A percentile compares a stretch with the other conserved stretches of the same genome.
These are phyloP conservation scores for Sula dactylatra DNA, from an alignment of 2,113 vertebrate genomes.

Conservation along the genomic window DNA sequence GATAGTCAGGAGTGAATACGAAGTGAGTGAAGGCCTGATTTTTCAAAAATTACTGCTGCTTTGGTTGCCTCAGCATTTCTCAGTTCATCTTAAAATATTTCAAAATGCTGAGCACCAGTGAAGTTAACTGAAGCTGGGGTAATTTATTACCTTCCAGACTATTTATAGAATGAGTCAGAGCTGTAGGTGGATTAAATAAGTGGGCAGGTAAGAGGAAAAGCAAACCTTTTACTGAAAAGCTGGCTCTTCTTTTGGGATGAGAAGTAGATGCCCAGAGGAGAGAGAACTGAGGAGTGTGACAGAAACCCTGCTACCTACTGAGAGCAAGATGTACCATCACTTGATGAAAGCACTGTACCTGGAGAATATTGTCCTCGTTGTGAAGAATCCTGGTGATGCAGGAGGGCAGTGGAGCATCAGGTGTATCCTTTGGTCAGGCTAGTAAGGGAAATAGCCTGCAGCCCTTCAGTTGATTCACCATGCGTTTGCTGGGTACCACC, in stretches of 20 bases:
- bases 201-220: not conserved
- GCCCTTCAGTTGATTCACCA: not conserved
- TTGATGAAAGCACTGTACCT: not conserved
- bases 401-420: not conserved
- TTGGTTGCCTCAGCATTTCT: not conserved
- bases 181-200: not conserved
- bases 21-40: not conserved
- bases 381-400: not conserved
- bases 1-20: not conserved
- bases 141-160: not conserved
- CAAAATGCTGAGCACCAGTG: not conserved
- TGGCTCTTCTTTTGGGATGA: not conserved
- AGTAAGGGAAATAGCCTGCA: not conserved
- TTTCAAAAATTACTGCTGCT: not conserved
- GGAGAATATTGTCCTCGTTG: accelerated
- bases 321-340: not conserved
- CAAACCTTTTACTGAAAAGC: not conserved
- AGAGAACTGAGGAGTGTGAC: not conserved
- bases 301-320: not conserved
- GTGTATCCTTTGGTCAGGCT: not conserved
- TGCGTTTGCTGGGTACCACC: not conserved
- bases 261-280: not conserved
- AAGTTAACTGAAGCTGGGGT: not conserved
- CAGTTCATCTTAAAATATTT: not conserved
- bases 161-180: not conserved